phyloP scores from a whole-genome alignment of 2,888 invertebrate species.

The Lasioglossum oenotherae region DNA sequence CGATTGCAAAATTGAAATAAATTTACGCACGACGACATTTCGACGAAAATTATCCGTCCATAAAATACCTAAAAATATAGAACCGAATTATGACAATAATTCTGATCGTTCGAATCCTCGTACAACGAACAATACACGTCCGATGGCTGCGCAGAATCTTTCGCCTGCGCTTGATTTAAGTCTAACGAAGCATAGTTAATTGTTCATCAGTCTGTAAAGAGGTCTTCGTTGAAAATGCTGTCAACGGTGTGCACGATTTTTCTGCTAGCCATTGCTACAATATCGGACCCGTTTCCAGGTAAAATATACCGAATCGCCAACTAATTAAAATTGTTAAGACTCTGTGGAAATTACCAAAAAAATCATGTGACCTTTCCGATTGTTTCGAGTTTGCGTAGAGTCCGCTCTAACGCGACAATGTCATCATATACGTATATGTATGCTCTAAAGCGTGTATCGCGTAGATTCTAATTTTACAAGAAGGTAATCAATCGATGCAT shows the following conservation, averaged over 20 bases:
- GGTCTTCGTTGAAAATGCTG: conserved; percentile 64
- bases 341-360: not conserved
- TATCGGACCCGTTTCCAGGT: conserved; percentile 41
- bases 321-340: not conserved
- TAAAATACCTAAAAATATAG: not conserved
- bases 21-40: not conserved
- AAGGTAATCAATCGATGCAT: not conserved
- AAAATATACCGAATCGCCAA: not conserved
- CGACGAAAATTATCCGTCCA: not conserved
- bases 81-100: not conserved
- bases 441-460: not conserved
- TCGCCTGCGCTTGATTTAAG: conserved; percentile 63
- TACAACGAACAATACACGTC: not conserved
- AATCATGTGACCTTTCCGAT: not conserved
- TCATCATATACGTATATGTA: not conserved
- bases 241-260: conserved; percentile 35
- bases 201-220: conserved; percentile 68
- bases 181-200: conserved; percentile 68
- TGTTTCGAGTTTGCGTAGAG: not conserved
- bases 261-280: conserved; percentile 25
- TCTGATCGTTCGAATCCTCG: not conserved
- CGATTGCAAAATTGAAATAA: not conserved
- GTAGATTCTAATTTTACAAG: conserved; percentile 13
- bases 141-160: conserved; percentile 68
- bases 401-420: no score